phyloP scores from a whole-genome alignment of 2,113 vertebrate genomes.

The Abramis brama region DNA sequence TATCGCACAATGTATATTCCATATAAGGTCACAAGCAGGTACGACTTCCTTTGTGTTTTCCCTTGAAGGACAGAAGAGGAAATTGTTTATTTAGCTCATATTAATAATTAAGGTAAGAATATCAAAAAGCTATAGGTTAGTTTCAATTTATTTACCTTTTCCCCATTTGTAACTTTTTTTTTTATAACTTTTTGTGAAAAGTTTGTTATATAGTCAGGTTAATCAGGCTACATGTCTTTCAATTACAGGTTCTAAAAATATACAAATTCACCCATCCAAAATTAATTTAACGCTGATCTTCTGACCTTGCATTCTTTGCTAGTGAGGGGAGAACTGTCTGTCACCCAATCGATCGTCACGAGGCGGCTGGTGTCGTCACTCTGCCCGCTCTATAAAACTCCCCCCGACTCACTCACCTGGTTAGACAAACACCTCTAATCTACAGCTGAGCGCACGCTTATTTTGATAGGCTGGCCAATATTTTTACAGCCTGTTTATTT shows the following conservation, averaged over 20 bases:
- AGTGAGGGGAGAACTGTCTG: constrained; percentile 19
- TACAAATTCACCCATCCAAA: neutral
- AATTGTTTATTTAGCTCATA: neutral
- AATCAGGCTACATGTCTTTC: neutral
- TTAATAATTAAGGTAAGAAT: neutral
- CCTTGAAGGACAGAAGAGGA: neutral
- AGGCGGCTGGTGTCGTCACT: constrained; percentile 70
- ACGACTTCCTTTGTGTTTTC: neutral
- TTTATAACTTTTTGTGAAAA: neutral
- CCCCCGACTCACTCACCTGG: constrained; percentile 76
- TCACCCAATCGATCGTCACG: constrained; percentile 62
- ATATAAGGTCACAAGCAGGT: constrained; percentile 4
- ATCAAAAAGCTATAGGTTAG: neutral
- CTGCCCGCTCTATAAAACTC: constrained; percentile 72
- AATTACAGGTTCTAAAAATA: neutral
- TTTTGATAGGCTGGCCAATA: neutral
- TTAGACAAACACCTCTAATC: constrained; percentile 52
- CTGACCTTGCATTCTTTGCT: constrained; percentile 14
- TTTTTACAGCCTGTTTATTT: neutral
- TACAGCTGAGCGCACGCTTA: neutral
- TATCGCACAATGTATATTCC: constrained; percentile 47
- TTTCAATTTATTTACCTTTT: neutral
- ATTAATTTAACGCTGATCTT: neutral
- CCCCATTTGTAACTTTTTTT: neutral
- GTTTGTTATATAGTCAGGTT: neutral